phyloP scores from a whole-genome alignment of 2,888 invertebrate genomes.

The Cremastinae sp. region DNA sequence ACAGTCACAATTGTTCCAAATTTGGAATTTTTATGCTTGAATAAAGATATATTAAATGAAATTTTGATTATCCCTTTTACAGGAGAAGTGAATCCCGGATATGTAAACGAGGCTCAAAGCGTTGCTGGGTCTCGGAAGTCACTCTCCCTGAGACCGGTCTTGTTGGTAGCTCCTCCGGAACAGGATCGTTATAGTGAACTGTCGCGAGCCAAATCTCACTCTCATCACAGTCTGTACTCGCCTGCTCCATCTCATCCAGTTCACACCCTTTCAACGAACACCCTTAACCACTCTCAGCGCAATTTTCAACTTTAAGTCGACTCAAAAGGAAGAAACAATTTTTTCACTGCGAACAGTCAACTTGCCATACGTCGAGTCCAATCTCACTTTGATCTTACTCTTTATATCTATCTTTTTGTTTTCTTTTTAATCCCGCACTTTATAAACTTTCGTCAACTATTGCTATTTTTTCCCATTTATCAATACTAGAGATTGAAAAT shows the following conservation, averaged over 20 bases:
- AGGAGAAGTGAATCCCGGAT: conserved; percentile 94
- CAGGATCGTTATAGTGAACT: conserved; percentile 79
- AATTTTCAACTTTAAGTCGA: conserved; percentile 75
- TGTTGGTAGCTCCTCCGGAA: conserved; percentile 87
- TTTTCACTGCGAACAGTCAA: conserved; percentile 25
- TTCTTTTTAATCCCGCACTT: no score
- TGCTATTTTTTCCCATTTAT: conserved; percentile 32
- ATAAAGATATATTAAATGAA: no score
- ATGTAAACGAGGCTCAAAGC: conserved; percentile 92
- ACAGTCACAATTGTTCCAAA: not conserved
- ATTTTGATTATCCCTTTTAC: no score
- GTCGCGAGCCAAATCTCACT: conserved; percentile 78
- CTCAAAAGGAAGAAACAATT: not conserved
- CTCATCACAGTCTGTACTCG: conserved; percentile 78
- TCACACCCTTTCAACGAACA: conserved; percentile 77
- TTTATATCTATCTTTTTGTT: no score
- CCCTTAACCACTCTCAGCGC: conserved; percentile 77
- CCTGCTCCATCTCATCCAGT: conserved; percentile 76
- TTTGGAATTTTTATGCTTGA: no score
- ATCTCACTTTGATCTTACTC: no score
- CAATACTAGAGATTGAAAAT: conserved; percentile 8
- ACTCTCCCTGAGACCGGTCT: conserved; percentile 91
- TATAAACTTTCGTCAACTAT: no score
- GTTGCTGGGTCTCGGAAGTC: conserved; percentile 93
- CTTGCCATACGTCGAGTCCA: conserved; percentile 54